Conservation (phyloP, 2,113 vertebrate genomes). For the Phalacrocorax brasilianus region DNA sequence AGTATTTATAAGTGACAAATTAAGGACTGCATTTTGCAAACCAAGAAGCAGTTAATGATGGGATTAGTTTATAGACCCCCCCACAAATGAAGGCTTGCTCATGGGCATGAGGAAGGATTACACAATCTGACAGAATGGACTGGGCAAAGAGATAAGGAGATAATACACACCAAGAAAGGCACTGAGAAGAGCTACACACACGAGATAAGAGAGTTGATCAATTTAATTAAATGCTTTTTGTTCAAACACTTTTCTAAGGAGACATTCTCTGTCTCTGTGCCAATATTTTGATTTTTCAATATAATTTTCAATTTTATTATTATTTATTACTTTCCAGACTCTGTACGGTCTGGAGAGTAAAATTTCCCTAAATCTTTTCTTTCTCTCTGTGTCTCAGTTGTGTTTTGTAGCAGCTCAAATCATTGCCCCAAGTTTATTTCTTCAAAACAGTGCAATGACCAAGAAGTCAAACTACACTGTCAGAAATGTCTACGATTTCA, state of each 20-base stretch:
- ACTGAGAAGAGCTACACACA: background rate
- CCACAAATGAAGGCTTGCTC: background rate
- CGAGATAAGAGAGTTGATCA: background rate
- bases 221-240: background rate
- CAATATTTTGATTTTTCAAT: background rate
- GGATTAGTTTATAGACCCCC: background rate
- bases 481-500: slow-evolving; percentile 2
- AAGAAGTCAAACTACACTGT: background rate
- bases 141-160: background rate
- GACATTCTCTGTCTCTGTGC: background rate
- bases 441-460: background rate
- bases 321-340: background rate
- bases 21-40: background rate
- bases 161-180: background rate
- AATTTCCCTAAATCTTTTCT: background rate
- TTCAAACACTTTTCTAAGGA: background rate
- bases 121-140: background rate
- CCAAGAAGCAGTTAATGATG: background rate
- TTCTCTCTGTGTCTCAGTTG: background rate
- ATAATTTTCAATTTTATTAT: background rate
- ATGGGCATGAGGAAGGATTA: background rate
- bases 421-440: background rate
- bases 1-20: background rate
- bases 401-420: background rate
- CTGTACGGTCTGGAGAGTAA: background rate